Conservation (phyloP, 2,888 invertebrate species). For the Schizotus pectinicornis region DNA sequence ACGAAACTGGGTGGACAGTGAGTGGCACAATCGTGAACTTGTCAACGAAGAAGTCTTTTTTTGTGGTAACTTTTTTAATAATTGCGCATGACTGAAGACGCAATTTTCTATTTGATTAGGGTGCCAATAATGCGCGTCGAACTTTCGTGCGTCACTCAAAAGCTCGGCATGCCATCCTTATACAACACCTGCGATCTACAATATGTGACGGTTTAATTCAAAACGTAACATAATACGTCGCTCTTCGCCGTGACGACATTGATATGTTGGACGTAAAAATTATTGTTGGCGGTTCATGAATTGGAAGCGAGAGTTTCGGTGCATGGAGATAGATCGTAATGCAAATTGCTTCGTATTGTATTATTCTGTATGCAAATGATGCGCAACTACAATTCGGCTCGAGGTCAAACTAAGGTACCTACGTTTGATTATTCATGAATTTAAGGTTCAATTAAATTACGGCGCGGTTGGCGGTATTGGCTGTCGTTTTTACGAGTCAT, state of each 20-base stretch:
- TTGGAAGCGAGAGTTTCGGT: constrained; percentile 8
- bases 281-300: not conserved
- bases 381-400: constrained; percentile 42
- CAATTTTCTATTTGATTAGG: too few species aligned
- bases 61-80: too few species aligned
- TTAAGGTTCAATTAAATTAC: constrained; percentile 27
- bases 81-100: too few species aligned
- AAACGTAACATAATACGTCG: too few species aligned
- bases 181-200: too few species aligned
- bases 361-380: constrained; percentile 46
- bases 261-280: not conserved
- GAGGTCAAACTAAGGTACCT: constrained; percentile 42
- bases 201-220: too few species aligned
- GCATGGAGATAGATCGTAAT: constrained; percentile 41
- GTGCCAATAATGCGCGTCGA: too few species aligned
- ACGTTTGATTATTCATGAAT: constrained; percentile 44
- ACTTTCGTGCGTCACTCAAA: too few species aligned
- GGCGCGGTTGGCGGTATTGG: constrained; percentile 17
- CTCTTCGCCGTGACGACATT: not conserved
- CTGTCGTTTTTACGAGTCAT: not conserved
- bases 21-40: not conserved
- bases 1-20: too few species aligned
- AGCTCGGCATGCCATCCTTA: too few species aligned
- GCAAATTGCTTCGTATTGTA: constrained; percentile 45
- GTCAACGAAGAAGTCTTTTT: not conserved